Conservation (phyloP, 2,888 invertebrate species). For the Parnassius orleans region DNA sequence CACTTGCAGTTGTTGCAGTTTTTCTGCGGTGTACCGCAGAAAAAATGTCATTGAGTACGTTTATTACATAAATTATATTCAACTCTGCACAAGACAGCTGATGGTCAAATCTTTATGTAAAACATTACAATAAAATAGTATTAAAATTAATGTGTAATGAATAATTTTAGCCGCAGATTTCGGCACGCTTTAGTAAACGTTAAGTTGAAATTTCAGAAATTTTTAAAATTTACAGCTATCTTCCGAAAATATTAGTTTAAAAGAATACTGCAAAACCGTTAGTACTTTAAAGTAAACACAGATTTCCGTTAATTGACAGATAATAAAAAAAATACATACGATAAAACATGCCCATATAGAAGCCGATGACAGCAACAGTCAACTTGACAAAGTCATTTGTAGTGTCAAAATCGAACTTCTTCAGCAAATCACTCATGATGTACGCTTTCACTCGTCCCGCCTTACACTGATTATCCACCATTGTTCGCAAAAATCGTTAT, state of each 20-base stretch:
- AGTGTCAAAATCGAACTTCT: conserved; percentile 63
- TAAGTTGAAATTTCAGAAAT: too few species aligned
- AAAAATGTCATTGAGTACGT: conserved; percentile 1
- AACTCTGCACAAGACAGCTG: not conserved
- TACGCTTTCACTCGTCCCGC: conserved; percentile 63
- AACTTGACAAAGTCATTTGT: conserved; percentile 65
- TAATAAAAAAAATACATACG: conserved; percentile 54
- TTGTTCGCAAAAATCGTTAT: conserved; percentile 45
- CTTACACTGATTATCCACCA: conserved; percentile 70
- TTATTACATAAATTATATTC: not conserved
- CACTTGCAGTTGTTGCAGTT: not conserved
- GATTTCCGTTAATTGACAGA: too few species aligned
- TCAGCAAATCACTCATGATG: conserved; percentile 75
- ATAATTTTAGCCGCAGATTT: too few species aligned
- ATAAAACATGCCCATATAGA: conserved; percentile 67
- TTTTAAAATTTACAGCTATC: too few species aligned
- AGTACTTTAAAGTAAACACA: too few species aligned
- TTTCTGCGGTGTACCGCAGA: too few species aligned
- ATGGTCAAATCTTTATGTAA: too few species aligned
- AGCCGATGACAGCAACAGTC: conserved; percentile 58
- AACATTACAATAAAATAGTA: too few species aligned
- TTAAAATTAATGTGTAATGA: too few species aligned
- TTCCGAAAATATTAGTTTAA: too few species aligned
- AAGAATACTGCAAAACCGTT: too few species aligned
- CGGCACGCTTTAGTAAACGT: too few species aligned